A percentile compares a stretch with the other conserved stretches of the same genome.
These are phyloP conservation scores for Diabrotica undecimpunctata DNA, from an alignment of 1,140 invertebrate genomes.

Conservation along the genomic window DNA sequence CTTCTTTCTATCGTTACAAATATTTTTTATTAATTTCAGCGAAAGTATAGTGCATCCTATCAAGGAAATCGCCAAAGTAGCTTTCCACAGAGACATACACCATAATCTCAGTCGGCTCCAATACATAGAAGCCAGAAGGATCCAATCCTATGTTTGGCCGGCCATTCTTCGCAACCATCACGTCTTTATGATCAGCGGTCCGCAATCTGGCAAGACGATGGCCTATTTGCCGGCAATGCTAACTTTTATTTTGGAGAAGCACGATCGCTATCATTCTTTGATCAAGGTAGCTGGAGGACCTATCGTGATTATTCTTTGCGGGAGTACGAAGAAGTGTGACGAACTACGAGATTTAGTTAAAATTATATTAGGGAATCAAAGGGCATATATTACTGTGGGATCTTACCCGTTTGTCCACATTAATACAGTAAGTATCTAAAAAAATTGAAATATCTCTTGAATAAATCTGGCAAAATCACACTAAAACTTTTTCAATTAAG, in stretches of 20 bases:
- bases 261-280: constrained; percentile 17
- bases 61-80: constrained; percentile 21
- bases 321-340: constrained; percentile 31
- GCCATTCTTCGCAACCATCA: constrained; percentile 50
- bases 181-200: constrained; percentile 48
- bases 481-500: too few species aligned
- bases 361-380: constrained; percentile 23
- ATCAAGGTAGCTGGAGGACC: constrained; percentile 30
- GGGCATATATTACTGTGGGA: constrained; percentile 22
- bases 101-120: constrained; percentile 23
- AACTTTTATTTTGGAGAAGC: constrained; percentile 45
- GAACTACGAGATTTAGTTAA: constrained; percentile 31
- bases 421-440: constrained; percentile 27
- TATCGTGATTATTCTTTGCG: constrained; percentile 35
- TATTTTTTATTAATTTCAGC: constrained; percentile 25
- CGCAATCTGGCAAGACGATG: constrained; percentile 52
- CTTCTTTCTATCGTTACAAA: neutral
- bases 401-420: constrained; percentile 31
- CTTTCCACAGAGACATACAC: constrained; percentile 33
- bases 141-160: constrained; percentile 51
- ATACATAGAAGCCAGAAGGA: constrained; percentile 31
- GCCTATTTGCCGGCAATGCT: constrained; percentile 52
- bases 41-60: constrained; percentile 27
- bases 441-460: too few species aligned
- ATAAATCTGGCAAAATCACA: too few species aligned